phyloP scores from a whole-genome alignment of 2,113 vertebrate genomes.

The Pelvicachromis taeniatus region DNA sequence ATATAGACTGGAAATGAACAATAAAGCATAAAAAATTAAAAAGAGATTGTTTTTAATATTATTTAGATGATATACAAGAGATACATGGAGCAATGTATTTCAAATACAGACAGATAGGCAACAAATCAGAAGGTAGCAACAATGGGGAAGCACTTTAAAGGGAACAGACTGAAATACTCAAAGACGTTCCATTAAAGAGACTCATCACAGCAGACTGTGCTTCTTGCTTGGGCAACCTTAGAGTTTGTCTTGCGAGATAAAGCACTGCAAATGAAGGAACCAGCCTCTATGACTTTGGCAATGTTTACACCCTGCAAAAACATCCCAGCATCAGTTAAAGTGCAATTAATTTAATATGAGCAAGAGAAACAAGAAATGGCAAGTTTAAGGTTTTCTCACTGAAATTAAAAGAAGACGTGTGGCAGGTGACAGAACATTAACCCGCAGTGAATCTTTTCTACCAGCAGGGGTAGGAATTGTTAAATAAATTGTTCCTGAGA shows the following conservation, averaged over 20 bases:
- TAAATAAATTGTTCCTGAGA: conserved; percentile 51
- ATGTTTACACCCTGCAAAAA: conserved; percentile 85
- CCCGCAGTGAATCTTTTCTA: conserved; percentile 24
- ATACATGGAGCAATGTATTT: background rate
- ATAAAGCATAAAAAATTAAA: background rate
- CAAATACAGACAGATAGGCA: background rate
- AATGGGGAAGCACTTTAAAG: conserved; percentile 26
- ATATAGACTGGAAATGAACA: background rate
- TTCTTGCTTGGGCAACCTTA: conserved; percentile 84
- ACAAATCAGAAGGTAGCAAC: conserved; percentile 9
- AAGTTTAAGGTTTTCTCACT: background rate
- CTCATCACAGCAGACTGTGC: conserved; percentile 35
- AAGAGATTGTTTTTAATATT: background rate
- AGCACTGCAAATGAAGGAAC: conserved; percentile 88
- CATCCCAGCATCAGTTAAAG: background rate
- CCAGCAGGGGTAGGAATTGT: conserved; percentile 74
- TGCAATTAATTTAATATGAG: background rate
- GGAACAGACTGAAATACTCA: background rate
- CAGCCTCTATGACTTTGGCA: conserved; percentile 82
- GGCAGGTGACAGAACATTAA: background rate
- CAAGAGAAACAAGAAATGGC: background rate
- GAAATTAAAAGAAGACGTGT: background rate
- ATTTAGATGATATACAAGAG: background rate
- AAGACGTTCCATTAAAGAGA: background rate
- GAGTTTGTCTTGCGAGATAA: conserved; percentile 86